Conservation (phyloP, 2,888 invertebrate species). For the Tenthredo notha region DNA sequence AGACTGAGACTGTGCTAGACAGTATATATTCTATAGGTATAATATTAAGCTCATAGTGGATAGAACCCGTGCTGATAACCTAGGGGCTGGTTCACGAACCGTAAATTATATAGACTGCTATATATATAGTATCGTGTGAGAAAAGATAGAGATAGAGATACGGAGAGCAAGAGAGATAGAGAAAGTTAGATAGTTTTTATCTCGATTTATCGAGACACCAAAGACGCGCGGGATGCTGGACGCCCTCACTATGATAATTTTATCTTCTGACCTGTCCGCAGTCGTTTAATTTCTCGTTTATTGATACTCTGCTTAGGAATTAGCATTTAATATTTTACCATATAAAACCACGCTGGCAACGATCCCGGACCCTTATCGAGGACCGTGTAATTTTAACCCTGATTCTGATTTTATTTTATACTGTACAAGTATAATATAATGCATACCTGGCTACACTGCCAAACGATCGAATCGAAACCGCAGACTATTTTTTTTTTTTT, state of each 20-base stretch:
- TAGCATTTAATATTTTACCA: constrained; percentile 25
- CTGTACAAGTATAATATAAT: neutral
- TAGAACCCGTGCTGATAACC: constrained; percentile 40
- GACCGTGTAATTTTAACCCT: neutral
- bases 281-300: constrained; percentile 34
- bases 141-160: neutral
- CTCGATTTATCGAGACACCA: constrained; percentile 48
- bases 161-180: neutral
- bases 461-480: neutral
- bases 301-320: constrained; percentile 29
- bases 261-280: constrained; percentile 42
- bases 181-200: constrained; percentile 34
- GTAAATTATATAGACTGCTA: constrained; percentile 44
- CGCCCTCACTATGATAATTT: constrained; percentile 36
- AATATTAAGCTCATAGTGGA: neutral
- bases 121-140: constrained; percentile 15
- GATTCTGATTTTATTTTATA: neutral
- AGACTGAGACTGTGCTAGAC: neutral
- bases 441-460: neutral
- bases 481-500: neutral
- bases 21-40: neutral
- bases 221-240: constrained; percentile 16
- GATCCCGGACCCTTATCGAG: neutral
- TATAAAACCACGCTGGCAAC: neutral
- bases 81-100: constrained; percentile 21